phyloP scores from a whole-genome alignment of 2,113 vertebrate species.

The Callipepla squamata region DNA sequence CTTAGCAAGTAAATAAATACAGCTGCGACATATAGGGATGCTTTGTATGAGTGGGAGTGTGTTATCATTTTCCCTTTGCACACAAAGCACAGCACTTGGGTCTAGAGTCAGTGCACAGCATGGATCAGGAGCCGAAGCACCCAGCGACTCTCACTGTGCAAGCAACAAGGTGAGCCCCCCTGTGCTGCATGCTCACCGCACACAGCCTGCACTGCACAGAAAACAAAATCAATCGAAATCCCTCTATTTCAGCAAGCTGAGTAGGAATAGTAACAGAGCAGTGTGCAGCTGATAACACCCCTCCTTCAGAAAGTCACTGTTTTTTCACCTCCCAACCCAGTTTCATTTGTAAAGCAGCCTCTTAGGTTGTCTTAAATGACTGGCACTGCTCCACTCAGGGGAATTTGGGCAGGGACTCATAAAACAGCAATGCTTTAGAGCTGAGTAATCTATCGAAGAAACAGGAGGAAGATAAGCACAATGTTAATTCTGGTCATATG shows the following conservation, averaged over 20 bases:
- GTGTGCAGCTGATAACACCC: neutral
- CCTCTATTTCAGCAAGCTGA: constrained; percentile 9
- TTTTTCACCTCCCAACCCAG: constrained; percentile 3
- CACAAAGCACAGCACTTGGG: neutral
- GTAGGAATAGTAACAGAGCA: neutral
- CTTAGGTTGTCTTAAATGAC: neutral
- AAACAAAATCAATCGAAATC: constrained; percentile 42
- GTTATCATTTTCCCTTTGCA: neutral
- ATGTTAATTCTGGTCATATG: constrained; percentile 15
- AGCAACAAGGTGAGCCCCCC: neutral
- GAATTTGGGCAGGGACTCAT: constrained; percentile 2
- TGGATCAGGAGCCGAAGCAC: neutral
- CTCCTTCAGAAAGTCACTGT: neutral
- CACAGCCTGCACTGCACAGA: neutral
- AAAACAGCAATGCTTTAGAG: neutral
- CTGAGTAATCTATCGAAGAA: neutral
- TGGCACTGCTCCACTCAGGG: neutral
- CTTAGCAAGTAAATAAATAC: neutral
- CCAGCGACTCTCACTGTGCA: accelerated
- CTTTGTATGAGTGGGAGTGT: neutral
- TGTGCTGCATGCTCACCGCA: neutral
- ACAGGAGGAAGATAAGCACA: constrained; percentile 39
- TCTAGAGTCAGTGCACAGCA: accelerated
- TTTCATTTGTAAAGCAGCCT: neutral
- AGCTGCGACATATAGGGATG: neutral